phyloP scores from a whole-genome alignment of 2,888 invertebrate genomes.

The Halictus ligatus region DNA sequence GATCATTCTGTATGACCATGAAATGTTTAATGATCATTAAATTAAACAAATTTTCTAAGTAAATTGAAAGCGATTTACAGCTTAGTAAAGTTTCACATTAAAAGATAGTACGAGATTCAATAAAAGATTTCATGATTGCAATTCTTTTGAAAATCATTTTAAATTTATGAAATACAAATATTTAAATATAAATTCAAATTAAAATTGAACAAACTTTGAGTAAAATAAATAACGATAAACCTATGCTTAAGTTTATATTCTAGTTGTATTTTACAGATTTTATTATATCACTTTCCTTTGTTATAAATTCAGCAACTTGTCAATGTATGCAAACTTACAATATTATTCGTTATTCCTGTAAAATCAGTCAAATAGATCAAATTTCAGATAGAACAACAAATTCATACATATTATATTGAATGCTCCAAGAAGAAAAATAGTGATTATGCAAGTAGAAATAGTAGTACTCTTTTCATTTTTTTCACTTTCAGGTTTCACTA shows the following conservation, averaged over 20 bases:
- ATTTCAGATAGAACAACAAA: constrained; percentile 16
- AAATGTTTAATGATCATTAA: neutral
- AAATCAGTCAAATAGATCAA: neutral
- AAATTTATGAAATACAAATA: neutral
- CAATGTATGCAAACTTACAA: constrained; percentile 34
- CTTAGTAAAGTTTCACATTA: neutral
- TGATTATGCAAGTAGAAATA: constrained; percentile 29
- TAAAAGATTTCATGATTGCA: constrained; percentile 7
- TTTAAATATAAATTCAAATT: constrained; percentile 7
- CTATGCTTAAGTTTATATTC: constrained; percentile 16
- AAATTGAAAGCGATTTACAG: neutral
- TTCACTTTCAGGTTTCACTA: constrained; percentile 24
- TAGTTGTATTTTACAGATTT: constrained; percentile 18
- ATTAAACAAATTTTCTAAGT: neutral
- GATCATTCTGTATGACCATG: neutral
- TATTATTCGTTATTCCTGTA: constrained; percentile 3
- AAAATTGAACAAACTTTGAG: constrained; percentile 21
- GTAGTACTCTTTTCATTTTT: constrained; percentile 1
- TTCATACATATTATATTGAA: constrained; percentile 16
- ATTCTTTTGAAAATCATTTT: neutral
- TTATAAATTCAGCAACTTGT: constrained; percentile 16
- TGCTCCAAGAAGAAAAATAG: constrained; percentile 19
- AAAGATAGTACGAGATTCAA: constrained; percentile 24
- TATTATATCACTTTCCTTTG: constrained; percentile 31
- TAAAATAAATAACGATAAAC: constrained; percentile 31